Evolutionary conservation across 2,888 invertebrate genomes (phyloP).

Genomic region (Drosophila nr. fundita): DNA sequence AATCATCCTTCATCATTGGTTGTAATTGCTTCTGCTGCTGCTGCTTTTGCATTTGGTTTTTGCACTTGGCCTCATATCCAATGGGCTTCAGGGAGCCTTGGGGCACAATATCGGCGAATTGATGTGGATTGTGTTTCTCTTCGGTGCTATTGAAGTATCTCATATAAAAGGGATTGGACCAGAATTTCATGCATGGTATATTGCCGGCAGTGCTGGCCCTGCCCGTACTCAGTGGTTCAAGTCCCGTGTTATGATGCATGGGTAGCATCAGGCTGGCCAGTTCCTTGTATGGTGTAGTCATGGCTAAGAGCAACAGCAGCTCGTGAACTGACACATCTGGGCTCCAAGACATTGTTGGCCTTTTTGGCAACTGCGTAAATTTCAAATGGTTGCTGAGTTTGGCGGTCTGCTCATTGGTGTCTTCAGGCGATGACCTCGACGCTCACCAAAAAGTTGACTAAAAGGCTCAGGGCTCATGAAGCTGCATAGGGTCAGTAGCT

Average conservation of each 20-base stretch:
- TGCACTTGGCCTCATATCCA: slow-evolving; percentile 45
- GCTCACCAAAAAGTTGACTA: slow-evolving; percentile 1
- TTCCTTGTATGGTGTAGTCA: slow-evolving; percentile 32
- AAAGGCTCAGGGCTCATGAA: slow-evolving; percentile 37
- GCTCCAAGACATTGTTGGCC: not conserved
- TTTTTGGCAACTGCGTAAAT: not conserved
- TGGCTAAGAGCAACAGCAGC: slow-evolving; percentile 21
- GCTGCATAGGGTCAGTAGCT: slow-evolving; percentile 36
- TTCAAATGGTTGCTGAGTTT: not conserved
- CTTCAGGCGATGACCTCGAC: not conserved
- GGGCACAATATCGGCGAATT: not conserved
- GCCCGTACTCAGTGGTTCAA: slow-evolving; percentile 30
- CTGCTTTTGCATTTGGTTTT: not conserved
- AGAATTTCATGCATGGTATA: slow-evolving; percentile 31
- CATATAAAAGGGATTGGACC: slow-evolving; percentile 39
- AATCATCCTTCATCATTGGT: not conserved
- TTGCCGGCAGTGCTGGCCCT: slow-evolving; percentile 19
- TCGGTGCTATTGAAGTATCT: slow-evolving; percentile 2
- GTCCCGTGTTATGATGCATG: slow-evolving; percentile 33
- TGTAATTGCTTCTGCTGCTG: not conserved
- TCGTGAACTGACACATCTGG: slow-evolving; percentile 22
- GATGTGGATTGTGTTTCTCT: not conserved
- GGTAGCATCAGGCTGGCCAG: slow-evolving; percentile 24
- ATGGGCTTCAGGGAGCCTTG: slow-evolving; percentile 38
- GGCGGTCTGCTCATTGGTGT: not conserved